Base-by-base conservation (phyloP, 2,113 vertebrate species). In the Upupa epops region DNA sequence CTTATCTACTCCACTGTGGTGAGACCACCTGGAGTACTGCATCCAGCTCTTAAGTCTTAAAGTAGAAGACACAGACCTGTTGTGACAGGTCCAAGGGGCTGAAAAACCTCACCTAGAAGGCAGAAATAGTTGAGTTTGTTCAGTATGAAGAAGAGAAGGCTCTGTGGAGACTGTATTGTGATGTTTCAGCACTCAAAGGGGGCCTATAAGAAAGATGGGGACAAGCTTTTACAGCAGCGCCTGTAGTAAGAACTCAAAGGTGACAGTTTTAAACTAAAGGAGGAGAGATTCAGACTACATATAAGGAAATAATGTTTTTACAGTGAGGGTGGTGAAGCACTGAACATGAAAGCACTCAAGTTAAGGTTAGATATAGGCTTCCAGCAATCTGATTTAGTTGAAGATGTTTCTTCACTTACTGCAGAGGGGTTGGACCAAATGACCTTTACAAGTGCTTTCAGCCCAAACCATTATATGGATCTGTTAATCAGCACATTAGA, bases 111-210 rank as follows among this genome's bases (percentile, higher is more conserved):
- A 54, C 7, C 37, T 58, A 0, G 10, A 37, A 64, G 4, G 24
- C 3, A 73, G 24, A 0, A 1, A 17, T 28, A 71, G 19, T 0
- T 46, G 21, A 34, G 15, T 10, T 8, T 17, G 8, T 5, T 77
- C 37, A 73, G 20, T 3, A 51, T 20, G 11, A 13, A 77, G 32
- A 42, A 59, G 17, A 59, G 46, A 68, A 59, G 49, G 15, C 20
- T 94, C 14, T 0, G 0, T 8, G n/a, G 25, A 31, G 19, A 77
- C 17, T 26, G 45, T 22, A 60, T 2, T 16, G 32, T 0, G 0
- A 14, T 31, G 25, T 49, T 49, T 4, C 51, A 13, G 2, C 64
- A 71, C 13, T 15, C 40, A 31, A 72, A 58, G 20, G 12, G 24
- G 11, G 22, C 22, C 11, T n/a, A 20, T 9, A 25, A 42, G 31